Conservation (phyloP, 2,113 vertebrate genomes). For the Sebastes schlegelii region DNA sequence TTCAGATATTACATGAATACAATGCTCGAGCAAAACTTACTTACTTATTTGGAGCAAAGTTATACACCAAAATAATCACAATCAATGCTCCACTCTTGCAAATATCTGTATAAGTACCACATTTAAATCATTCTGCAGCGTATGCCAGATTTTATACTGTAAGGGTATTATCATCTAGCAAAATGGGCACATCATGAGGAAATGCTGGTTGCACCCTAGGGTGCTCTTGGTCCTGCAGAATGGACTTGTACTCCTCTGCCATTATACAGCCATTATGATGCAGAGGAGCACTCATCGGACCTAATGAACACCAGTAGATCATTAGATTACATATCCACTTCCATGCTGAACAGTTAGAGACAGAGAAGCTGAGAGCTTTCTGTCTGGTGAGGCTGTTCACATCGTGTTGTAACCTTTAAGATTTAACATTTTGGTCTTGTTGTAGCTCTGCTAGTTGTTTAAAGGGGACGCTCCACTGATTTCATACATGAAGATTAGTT, state of each 20-base stretch:
- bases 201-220: constrained; percentile 44
- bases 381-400: neutral
- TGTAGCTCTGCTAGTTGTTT: constrained; percentile 1
- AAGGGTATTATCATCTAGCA: constrained; percentile 15
- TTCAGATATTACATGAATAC: neutral
- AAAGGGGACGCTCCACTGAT: constrained; percentile 12
- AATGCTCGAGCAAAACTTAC: neutral
- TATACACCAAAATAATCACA: neutral
- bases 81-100: neutral
- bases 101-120: neutral
- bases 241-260: constrained; percentile 48
- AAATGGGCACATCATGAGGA: constrained; percentile 29
- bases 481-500: neutral
- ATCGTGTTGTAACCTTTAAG: neutral
- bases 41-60: neutral
- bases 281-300: constrained; percentile 39
- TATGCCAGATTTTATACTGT: neutral
- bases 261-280: constrained; percentile 51
- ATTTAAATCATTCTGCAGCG: neutral
- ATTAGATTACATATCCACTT: constrained; percentile 52
- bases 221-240: constrained; percentile 50
- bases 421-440: neutral
- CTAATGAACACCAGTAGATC: constrained; percentile 58
- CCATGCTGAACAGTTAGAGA: constrained; percentile 1
- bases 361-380: constrained; percentile 1